Conservation (phyloP, 1,140 invertebrate genomes). For the Diachasma alloeum region DNA sequence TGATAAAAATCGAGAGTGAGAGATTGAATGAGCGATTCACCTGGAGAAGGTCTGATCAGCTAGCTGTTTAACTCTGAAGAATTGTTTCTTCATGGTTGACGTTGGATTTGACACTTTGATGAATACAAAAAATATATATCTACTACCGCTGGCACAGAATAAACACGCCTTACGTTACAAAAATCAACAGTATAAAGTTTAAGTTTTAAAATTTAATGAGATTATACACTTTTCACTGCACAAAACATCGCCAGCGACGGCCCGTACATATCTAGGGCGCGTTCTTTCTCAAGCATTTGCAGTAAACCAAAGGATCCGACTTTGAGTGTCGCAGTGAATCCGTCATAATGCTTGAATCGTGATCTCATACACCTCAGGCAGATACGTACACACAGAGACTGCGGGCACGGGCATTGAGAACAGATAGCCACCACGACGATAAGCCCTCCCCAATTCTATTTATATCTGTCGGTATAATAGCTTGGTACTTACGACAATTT, state of each 20-base stretch:
- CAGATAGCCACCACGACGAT: conserved; percentile 26
- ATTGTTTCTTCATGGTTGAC: conserved; percentile 82
- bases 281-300: conserved; percentile 16
- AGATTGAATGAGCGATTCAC: conserved; percentile 63
- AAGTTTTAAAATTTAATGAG: neutral
- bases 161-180: neutral
- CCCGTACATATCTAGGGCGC: conserved; percentile 22
- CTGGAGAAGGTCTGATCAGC: conserved; percentile 89
- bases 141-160: conserved; percentile 1
- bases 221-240: neutral
- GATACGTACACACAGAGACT: conserved; percentile 25
- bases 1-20: conserved; percentile 11
- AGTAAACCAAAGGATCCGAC: conserved; percentile 11
- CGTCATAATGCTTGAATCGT: conserved; percentile 48
- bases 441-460: conserved; percentile 7
- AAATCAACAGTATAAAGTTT: neutral
- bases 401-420: neutral
- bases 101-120: neutral
- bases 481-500: conserved; percentile 17
- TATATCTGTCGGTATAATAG: neutral
- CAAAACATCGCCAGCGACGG: neutral
- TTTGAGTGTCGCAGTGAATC: conserved; percentile 29
- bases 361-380: conserved; percentile 38
- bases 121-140: neutral
- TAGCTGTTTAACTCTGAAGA: conserved; percentile 86